Percentiles rank a stretch among this genome's conserved stretches.
Conservation (phyloP, 2,888 invertebrate genomes). For the Steinernema carpocapsae region DNA sequence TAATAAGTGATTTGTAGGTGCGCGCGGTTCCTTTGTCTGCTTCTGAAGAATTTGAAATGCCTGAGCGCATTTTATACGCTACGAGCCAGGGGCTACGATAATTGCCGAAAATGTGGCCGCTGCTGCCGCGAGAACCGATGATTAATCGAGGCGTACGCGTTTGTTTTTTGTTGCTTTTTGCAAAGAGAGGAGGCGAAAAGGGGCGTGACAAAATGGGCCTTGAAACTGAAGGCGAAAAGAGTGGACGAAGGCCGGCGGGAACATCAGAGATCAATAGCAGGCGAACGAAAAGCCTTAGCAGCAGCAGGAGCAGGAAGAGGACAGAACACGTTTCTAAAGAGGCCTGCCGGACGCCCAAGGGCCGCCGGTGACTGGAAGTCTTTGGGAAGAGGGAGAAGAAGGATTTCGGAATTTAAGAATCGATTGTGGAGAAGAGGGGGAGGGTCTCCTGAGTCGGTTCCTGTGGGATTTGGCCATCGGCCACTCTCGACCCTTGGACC, state of each 20-base stretch:
- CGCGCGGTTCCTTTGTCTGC: constrained; percentile 31
- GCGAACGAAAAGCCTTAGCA: too few species aligned
- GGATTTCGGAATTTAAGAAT: constrained; percentile 33
- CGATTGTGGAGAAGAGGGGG: constrained; percentile 12
- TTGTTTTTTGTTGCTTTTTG: constrained; percentile 35
- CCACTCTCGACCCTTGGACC: constrained; percentile 24
- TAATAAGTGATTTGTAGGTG: constrained; percentile 29
- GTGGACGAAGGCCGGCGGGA: constrained; percentile 32
- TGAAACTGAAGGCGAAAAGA: neutral
- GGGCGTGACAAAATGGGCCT: neutral
- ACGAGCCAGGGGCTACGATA: constrained; percentile 30
- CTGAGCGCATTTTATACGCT: too few species aligned
- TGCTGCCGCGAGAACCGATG: constrained; percentile 8
- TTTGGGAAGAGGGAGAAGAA: too few species aligned
- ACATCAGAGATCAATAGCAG: constrained; percentile 30
- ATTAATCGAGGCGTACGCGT: constrained; percentile 24
- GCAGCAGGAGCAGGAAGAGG: too few species aligned
- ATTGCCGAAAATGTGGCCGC: constrained; percentile 21
- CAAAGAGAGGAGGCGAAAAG: neutral
- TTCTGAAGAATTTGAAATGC: too few species aligned
- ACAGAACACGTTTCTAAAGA: constrained; percentile 7
- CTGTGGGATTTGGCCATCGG: constrained; percentile 24
- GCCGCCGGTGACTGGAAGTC: neutral
- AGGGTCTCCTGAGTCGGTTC: neutral
- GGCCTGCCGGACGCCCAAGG: neutral